A percentile compares a stretch with the other conserved stretches of the same genome.
phyloP scores from a whole-genome alignment of 2,797 vertebrate species.

The Octomys mimax region DNA sequence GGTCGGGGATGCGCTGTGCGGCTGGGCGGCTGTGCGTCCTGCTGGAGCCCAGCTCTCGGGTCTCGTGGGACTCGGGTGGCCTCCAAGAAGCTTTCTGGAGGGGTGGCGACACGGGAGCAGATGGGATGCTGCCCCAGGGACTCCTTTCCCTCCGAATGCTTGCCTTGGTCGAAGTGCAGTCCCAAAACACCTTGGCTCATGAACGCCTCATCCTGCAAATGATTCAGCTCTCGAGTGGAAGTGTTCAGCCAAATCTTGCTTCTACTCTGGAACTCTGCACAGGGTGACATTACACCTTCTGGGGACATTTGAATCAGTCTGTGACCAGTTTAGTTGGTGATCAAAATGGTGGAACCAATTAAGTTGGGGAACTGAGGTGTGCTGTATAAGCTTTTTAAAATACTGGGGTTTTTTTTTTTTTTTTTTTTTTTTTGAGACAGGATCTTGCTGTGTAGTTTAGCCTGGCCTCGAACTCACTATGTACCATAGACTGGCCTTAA shows the following conservation, averaged over 20 bases:
- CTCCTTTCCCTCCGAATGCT: neutral
- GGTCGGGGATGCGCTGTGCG: fast-evolving
- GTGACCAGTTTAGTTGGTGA: neutral
- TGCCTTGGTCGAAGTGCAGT: neutral
- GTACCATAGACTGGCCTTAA: neutral
- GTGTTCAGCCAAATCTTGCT: neutral
- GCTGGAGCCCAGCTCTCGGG: fast-evolving
- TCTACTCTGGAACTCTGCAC: neutral
- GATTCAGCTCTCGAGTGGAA: neutral
- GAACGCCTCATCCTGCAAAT: neutral
- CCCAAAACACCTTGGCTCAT: neutral
- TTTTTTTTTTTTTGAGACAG: neutral
- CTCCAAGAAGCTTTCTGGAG: neutral
- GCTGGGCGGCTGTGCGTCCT: neutral
- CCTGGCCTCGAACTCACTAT: neutral
- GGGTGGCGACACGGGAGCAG: neutral
- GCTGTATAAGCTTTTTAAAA: neutral
- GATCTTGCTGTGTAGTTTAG: neutral
- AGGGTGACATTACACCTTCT: neutral
- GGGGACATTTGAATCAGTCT: neutral
- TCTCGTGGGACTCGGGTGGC: neutral
- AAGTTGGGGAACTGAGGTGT: neutral
- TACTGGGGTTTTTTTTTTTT: neutral
- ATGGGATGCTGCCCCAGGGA: neutral
- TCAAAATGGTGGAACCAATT: neutral